These are phyloP conservation scores for Neopipo cinnamomea DNA, from an alignment of 2,113 vertebrate species.

Conservation along the genomic window DNA sequence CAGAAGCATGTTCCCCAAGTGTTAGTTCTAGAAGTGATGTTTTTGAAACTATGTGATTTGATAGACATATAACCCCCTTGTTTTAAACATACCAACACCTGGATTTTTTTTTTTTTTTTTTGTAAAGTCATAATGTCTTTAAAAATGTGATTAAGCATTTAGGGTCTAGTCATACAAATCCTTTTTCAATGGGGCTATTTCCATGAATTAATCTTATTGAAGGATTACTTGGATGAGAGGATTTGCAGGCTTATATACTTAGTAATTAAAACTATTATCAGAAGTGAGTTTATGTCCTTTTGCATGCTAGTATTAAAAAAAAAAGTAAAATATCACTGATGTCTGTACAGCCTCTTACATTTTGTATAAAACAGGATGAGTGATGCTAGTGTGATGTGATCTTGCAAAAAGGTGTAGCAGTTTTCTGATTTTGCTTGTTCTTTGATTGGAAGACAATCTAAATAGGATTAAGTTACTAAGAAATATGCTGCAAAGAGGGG, in stretches of 20 bases:
- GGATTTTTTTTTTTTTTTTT: not conserved
- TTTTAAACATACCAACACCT: not conserved
- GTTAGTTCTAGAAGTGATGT: not conserved
- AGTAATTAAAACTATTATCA: conserved; percentile 54
- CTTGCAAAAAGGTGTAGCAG: conserved; percentile 44
- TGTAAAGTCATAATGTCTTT: not conserved
- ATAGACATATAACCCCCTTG: not conserved
- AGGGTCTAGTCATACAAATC: conserved; percentile 13
- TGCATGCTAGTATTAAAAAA: not conserved
- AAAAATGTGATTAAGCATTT: conserved; percentile 26
- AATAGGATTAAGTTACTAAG: conserved; percentile 67
- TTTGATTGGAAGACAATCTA: conserved; percentile 55
- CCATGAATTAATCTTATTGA: conserved; percentile 33
- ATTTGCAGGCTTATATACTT: conserved; percentile 31
- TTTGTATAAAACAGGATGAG: not conserved
- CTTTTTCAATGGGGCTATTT: conserved; percentile 9
- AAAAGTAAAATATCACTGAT: not conserved
- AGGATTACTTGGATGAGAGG: conserved; percentile 24
- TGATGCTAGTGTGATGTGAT: not conserved
- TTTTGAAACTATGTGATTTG: not conserved
- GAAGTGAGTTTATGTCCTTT: conserved; percentile 24
- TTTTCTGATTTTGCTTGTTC: conserved; percentile 27
- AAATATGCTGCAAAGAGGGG: conserved; percentile 29
- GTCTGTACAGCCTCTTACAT: not conserved
- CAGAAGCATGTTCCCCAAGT: not conserved